Percentiles rank a stretch among this genome's conserved stretches.
phyloP scores from a whole-genome alignment of 2,113 vertebrate genomes.

The Antigone vipio region DNA sequence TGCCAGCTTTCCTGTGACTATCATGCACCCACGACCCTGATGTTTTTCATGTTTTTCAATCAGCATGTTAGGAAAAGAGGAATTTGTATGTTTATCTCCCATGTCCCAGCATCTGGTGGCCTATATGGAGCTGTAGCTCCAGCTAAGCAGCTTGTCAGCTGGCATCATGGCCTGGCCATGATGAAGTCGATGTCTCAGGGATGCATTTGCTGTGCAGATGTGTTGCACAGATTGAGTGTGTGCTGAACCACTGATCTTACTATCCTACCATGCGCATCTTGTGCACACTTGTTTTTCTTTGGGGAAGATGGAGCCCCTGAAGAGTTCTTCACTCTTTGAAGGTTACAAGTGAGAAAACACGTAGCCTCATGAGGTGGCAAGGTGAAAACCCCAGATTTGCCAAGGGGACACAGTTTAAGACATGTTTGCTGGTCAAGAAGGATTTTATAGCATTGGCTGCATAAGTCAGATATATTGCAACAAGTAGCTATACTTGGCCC shows the following conservation, averaged over 20 bases:
- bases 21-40: background rate
- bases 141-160: background rate
- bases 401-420: background rate
- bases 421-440: background rate
- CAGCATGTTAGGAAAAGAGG: background rate
- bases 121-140: background rate
- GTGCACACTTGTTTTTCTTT: background rate
- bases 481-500: background rate
- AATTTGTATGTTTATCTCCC: background rate
- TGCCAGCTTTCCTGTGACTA: background rate
- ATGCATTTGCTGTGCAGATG: background rate
- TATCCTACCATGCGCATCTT: fast-evolving
- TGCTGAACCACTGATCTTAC: background rate
- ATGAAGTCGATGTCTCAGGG: background rate
- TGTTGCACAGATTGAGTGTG: background rate
- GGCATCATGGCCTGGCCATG: background rate
- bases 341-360: background rate
- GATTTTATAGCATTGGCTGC: background rate
- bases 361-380: background rate
- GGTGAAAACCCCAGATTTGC: background rate
- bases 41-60: background rate
- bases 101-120: background rate
- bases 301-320: background rate
- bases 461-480: background rate
- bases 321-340: background rate